phyloP scores from a whole-genome alignment of 2,888 invertebrate genomes.

The Tenthredo amoena region DNA sequence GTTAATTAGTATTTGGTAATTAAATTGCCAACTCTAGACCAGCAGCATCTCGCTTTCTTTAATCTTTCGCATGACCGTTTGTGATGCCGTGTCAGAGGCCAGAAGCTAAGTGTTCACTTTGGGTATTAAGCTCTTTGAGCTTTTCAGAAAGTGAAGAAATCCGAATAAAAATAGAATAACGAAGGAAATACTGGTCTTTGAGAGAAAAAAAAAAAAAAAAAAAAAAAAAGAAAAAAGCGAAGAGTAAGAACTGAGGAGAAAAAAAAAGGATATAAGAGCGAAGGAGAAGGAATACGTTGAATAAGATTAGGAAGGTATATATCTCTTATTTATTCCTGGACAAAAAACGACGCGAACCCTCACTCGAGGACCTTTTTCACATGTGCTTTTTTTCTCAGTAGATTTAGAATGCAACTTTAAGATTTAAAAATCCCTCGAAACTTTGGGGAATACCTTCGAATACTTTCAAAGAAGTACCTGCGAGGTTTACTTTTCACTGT shows the following conservation, averaged over 20 bases:
- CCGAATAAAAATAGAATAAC: neutral
- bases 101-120: neutral
- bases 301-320: neutral
- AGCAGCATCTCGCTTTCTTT: neutral
- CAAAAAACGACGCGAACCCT: neutral
- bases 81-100: neutral
- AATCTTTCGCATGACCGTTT: neutral
- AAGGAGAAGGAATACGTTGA: constrained; percentile 14
- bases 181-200: neutral
- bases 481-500: neutral
- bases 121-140: neutral
- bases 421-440: neutral
- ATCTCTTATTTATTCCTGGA: neutral
- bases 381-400: neutral
- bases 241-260: neutral
- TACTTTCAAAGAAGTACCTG: neutral
- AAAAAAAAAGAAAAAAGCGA: neutral
- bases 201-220: neutral
- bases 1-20: neutral
- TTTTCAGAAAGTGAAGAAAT: neutral
- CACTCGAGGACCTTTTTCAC: neutral
- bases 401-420: neutral
- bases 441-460: neutral
- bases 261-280: neutral
- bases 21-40: neutral